phyloP scores from a whole-genome alignment of 2,113 vertebrate species.

The Haplotaxodon microlepis region DNA sequence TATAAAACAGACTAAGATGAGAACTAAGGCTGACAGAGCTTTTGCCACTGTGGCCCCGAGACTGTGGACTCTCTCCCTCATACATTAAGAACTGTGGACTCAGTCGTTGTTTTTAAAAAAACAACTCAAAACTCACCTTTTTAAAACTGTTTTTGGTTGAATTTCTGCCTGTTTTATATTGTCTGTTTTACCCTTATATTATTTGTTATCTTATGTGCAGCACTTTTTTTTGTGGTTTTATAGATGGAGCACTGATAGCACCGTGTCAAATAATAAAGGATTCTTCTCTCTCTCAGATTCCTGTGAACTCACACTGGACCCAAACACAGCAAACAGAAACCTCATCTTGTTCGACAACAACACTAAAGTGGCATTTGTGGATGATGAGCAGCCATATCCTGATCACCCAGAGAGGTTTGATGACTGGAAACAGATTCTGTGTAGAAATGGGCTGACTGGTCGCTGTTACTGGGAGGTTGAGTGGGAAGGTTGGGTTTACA shows the following conservation, averaged over 20 bases:
- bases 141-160: too few species aligned
- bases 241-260: not conserved
- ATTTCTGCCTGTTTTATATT: too few species aligned
- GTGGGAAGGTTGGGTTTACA: not conserved
- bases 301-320: not conserved
- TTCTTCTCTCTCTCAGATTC: not conserved
- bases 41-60: too few species aligned
- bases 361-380: not conserved
- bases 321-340: not conserved
- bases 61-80: too few species aligned
- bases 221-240: not conserved
- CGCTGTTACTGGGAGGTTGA: not conserved
- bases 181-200: too few species aligned
- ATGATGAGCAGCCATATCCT: not conserved
- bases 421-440: not conserved
- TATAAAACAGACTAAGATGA: not conserved
- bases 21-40: not conserved
- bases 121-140: too few species aligned
- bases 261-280: not conserved
- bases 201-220: too few species aligned
- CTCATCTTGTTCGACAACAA: not conserved
- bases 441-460: not conserved
- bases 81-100: too few species aligned
- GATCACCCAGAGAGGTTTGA: not conserved
- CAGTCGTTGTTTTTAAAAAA: accelerated